A percentile compares a stretch with the other conserved stretches of the same genome.
phyloP scores from a whole-genome alignment of 2,888 invertebrate species.

The Neocrepidodera transversa region DNA sequence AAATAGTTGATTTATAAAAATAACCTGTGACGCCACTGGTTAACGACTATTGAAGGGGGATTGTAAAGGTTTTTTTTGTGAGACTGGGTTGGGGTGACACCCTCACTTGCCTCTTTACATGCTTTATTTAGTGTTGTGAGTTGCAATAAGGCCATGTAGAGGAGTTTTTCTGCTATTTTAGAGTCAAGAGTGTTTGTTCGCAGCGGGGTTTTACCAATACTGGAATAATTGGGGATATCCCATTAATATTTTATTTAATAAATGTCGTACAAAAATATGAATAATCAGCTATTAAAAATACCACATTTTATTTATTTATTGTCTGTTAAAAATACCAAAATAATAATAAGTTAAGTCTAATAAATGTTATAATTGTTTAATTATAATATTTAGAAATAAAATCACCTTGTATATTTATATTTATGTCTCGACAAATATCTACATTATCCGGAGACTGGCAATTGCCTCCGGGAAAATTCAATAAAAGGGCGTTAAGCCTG shows the following conservation, averaged over 20 bases:
- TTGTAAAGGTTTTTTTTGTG: conserved; percentile 6
- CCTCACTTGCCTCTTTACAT: conserved; percentile 18
- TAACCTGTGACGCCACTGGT: background rate
- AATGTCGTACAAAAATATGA: no score
- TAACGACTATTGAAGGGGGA: background rate
- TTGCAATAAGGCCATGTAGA: conserved; percentile 4
- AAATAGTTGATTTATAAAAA: no score
- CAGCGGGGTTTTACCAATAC: background rate
- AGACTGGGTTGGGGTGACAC: conserved; percentile 1
- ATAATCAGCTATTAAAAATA: no score
- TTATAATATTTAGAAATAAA: no score
- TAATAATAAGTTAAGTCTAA: no score
- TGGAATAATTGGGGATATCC: no score
- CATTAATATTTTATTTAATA: no score
- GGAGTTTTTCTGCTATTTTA: background rate
- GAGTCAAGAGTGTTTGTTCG: background rate
- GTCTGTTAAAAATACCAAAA: no score
- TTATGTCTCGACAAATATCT: no score
- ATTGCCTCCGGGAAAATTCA: conserved; percentile 6
- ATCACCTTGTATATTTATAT: no score
- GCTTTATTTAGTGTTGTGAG: conserved; percentile 9
- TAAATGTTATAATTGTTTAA: no score
- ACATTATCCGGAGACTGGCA: background rate
- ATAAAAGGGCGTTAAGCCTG: conserved; percentile 9
- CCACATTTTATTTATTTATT: no score